Conservation (phyloP, 1,140 invertebrate species). For the Mesaphorura yosii region DNA sequence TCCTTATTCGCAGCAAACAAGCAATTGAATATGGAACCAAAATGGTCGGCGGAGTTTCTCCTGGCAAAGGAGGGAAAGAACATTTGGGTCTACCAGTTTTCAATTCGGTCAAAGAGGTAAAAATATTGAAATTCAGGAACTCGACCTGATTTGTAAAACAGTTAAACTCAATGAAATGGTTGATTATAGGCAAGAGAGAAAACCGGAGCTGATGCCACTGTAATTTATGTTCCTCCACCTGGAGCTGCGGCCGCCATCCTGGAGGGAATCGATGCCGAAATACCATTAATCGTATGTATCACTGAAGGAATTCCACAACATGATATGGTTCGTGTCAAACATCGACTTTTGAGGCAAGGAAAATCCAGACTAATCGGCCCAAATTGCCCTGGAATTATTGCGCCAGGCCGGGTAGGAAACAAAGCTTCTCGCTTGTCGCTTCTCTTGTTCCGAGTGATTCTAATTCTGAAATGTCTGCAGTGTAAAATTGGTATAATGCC, state of each 20-base stretch:
- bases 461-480: too few species aligned
- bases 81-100: conserved; percentile 96
- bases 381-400: conserved; percentile 98
- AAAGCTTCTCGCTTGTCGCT: too few species aligned
- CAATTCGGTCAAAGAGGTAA: conserved; percentile 72
- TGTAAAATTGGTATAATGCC: conserved; percentile 99
- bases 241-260: conserved; percentile 83
- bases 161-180: too few species aligned
- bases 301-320: conserved; percentile 99
- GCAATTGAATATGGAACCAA: conserved; percentile 97
- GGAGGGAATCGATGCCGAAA: conserved; percentile 94
- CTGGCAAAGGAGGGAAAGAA: conserved; percentile 85
- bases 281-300: conserved; percentile 93
- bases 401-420: conserved; percentile 68
- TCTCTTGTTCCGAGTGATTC: conserved; percentile 1
- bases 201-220: conserved; percentile 77
- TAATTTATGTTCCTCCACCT: conserved; percentile 95
- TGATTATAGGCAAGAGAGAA: conserved; percentile 64
- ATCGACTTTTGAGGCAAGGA: conserved; percentile 72
- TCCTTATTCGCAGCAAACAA: conserved; percentile 60
- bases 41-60: conserved; percentile 93
- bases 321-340: conserved; percentile 97
- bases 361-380: conserved; percentile 93
- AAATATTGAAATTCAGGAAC: too few species aligned
- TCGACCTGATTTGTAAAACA: too few species aligned